Percentiles rank a stretch among this genome's conserved stretches.
Conservation (phyloP, 2,888 invertebrate species). For the Machimus rusticus region DNA sequence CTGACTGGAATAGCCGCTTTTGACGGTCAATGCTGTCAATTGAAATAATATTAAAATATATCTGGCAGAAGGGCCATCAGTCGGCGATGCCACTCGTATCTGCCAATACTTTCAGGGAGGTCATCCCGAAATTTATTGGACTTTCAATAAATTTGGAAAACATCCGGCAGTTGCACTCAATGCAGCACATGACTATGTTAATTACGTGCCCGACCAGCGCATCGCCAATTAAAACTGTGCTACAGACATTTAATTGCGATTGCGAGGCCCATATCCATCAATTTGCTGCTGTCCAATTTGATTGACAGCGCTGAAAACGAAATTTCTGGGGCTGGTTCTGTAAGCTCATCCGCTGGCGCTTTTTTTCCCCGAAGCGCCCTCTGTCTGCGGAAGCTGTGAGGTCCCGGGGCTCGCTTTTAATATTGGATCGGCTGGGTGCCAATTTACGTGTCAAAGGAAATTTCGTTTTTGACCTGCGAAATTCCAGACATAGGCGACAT, state of each 20-base stretch:
- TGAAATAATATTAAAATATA: not conserved
- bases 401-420: not conserved
- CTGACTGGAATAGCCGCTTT: not conserved
- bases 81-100: not conserved
- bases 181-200: conserved; percentile 9
- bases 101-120: not conserved
- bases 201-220: conserved; percentile 3
- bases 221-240: conserved; percentile 8
- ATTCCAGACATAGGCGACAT: not conserved
- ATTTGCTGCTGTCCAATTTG: conserved; percentile 28
- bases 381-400: not conserved
- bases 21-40: not conserved
- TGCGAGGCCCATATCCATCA: conserved; percentile 12
- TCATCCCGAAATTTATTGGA: not conserved
- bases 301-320: conserved; percentile 26
- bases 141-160: not conserved
- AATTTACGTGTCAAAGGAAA: conserved; percentile 33
- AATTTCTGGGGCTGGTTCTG: not conserved
- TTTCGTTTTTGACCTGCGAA: conserved; percentile 12
- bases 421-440: conserved; percentile 8
- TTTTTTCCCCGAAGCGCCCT: not conserved
- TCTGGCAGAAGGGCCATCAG: not conserved
- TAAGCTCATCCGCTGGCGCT: conserved; percentile 9
- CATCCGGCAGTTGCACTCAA: not conserved
- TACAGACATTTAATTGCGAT: not conserved